Base-by-base conservation (phyloP, 1,140 invertebrate species). In the Spodoptera litura region DNA sequence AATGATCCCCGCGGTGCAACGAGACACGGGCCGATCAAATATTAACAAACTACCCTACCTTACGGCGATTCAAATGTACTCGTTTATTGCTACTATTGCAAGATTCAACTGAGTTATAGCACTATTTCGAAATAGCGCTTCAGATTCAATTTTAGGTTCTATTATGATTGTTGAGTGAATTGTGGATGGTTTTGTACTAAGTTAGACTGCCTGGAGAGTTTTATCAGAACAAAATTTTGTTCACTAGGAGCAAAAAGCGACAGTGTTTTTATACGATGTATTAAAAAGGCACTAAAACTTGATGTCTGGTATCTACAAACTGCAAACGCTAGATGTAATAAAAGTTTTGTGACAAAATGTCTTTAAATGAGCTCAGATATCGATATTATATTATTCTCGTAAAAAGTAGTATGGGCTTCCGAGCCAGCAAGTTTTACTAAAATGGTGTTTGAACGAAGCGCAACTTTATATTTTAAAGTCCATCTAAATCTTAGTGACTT, bases 41-140 rank as follows among this genome's bases (percentile, higher is more conserved):
- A 86, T 86, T 86, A 78, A 86, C 82, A 78, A 83, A 83, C 84
- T 86, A 84, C 84, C 81, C 79, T 51, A 62, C 66, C 55, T 83
- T 72, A 85, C 72, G 72, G 70, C 78, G 78, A 83, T 86, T 86
- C 75, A 82, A 75, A 82, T 84, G 79, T 82, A 79, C 51, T 79
- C 53, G 78, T 82, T 82, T 81, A 82, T 80, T 68, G 73, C 80
- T 71, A 55, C 44, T 56, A 35, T 70, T 62, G 35, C 38, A 53
- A 72, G 80, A 78, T 81, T 78, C 35, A 76, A 76, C 73, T 52
- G 61, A 61, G 56, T 75, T 66, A 70, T 79, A 35, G 38, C 51
- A 68, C 62, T 77, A 68, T 64, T 76, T 38, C 53, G 49, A 38
- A 35, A 61, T 59, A 52, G 44, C 13, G 25, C 31, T n/a, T 76